Evolutionary conservation across 2,888 invertebrate genomes (phyloP), one percentile per base, ranked within the genome.

Genomic region (Neuroscelio doddi): DNA sequence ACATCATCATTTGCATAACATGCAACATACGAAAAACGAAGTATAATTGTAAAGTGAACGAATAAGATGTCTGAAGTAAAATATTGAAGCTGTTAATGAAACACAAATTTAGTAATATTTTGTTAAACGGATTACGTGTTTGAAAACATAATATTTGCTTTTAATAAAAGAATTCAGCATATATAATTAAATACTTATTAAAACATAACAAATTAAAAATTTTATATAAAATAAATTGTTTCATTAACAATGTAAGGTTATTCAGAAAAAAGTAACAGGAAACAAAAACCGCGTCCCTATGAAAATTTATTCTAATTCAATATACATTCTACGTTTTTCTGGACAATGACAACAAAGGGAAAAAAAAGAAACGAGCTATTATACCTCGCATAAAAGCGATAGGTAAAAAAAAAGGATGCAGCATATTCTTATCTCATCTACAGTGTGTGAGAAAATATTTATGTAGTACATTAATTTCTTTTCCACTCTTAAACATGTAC

Each of bases 401-500:
- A 59, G 51, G 34, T 55, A 51, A 57, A 64, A 42, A 39, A 47
- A 57, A 58, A 62, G 52, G 65, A 68, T 68, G 68, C 68, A 63
- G 62, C 59, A 53, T 21, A 57, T 57, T 64, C 41, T 65, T 45
- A 59, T 32, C 24, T 47, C 52, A 61, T 42, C 65, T 68, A 65
- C 58, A 38, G 42, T 65, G 62, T 68, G 62, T 62, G 34, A 56
- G 42, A 3, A 21, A 3, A 56, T 56, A 52, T 61, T 52, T 46
- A 61, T 52, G 45, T 57, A 58, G 30, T 24, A 30, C 53, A 63
- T 63, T 36, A 39, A 62, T 53, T 61, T 29, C 57, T 38, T 38
- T 38, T 26, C 61, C 55, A 62, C 55, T 58, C 62, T 62, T 38
- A 64, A 57, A 58, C 58, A 56, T 24, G n/a, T 55, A 55, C 56